Evolutionary conservation across 2,113 vertebrate species (phyloP), one percentile per base, ranked within the genome.

Genomic region (Porphyrio hochstetteri): DNA sequence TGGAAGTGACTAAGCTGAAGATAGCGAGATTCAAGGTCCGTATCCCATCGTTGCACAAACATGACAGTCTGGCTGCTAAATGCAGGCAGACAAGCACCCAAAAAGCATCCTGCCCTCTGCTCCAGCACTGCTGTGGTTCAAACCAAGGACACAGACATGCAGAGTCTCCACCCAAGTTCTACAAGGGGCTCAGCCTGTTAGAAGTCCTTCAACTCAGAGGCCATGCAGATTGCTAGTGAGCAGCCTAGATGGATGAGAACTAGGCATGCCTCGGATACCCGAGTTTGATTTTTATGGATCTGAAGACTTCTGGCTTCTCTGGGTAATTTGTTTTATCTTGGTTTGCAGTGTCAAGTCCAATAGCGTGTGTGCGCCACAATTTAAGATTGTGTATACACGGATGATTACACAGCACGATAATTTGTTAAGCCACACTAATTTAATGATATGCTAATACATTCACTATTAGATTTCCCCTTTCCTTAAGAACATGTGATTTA

Each of bases 371-470:
- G 2, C 0, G 2, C 60, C 2, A 7, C 74, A 71, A 71, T 90
- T 88, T 86, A 75, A 71, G 36, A 38, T 38, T 93, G 56, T 90
- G 60, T 91, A 71, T 75, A 92, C 77, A 79, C 40, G 91, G 83
- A 60, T 93, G 91, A 92, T 95, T 95, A 92, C 88, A 86, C 42
- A 91, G 52, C 42, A 60, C 0, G 1, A 52, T 86, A 86, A 95
- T 93, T 91, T 84, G 91, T 89, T 92, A 96, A 75, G 77, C 91
- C 77, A 89, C 52, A n/a, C 77, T 89, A 92, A 96, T 93, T 92
- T 95, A 92, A 93, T 92, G 69, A 68, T 84, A 92, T 89, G 77
- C 48, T 93, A 95, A 96, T 89, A 48, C 14, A 84, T 70, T 86
- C 82, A 84, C 9, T 63, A 56, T 88, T 86, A 93, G 52, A 88